Conservation (phyloP, 1,140 invertebrate genomes). For the Leptopilina boulardi region DNA sequence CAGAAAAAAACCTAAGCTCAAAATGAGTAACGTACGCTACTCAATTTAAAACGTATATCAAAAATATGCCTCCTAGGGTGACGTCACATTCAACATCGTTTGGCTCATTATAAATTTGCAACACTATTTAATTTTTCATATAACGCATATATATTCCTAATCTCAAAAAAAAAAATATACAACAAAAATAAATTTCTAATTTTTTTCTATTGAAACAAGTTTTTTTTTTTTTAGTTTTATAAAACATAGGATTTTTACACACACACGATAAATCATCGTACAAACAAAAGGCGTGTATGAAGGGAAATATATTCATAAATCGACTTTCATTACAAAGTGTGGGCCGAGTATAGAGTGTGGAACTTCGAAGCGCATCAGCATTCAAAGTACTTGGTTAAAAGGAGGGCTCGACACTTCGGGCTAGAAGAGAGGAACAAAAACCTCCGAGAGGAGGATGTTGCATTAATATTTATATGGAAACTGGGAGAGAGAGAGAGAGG, state of each 20-base stretch:
- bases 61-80: too few relatives aligned
- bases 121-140: too few relatives aligned
- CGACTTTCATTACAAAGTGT: constrained; percentile 68
- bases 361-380: constrained; percentile 72
- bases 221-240: too few relatives aligned
- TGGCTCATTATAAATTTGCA: too few relatives aligned
- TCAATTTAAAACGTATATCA: too few relatives aligned
- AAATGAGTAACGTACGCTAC: too few relatives aligned
- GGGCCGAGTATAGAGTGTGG: constrained; percentile 56
- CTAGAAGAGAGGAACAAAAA: constrained; percentile 75
- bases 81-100: too few relatives aligned
- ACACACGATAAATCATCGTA: constrained; percentile 53
- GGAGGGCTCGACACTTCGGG: constrained; percentile 66
- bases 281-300: constrained; percentile 47
- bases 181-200: too few relatives aligned
- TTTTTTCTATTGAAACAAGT: too few relatives aligned
- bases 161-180: too few relatives aligned
- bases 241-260: constrained; percentile 37
- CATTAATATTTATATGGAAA: constrained; percentile 77
- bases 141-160: too few relatives aligned
- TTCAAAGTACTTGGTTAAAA: constrained; percentile 73
- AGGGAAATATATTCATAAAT: constrained; percentile 68
- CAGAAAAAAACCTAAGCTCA: too few relatives aligned
- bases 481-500: constrained; percentile 67
- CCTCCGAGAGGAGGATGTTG: constrained; percentile 75